Evolutionary conservation across 2,797 vertebrate genomes (phyloP).

Genomic region (Crossoptilon crossoptilon): DNA sequence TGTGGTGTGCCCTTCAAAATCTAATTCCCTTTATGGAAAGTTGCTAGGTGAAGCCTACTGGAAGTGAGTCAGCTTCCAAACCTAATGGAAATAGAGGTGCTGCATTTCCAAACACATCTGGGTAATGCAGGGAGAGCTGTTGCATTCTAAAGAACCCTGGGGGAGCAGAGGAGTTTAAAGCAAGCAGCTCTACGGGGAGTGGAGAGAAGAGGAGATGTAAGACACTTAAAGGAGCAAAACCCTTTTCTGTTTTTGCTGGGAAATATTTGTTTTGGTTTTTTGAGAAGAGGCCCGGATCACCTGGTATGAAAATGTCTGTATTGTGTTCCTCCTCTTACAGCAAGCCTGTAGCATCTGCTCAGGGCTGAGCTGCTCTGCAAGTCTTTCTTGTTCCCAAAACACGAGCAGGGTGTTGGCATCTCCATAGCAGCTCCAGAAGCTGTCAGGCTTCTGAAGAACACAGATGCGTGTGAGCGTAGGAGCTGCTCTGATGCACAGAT

Average conservation of each 20-base stretch:
- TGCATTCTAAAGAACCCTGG: not conserved
- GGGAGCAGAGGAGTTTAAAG: not conserved
- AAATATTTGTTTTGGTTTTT: not conserved
- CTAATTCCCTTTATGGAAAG: slow-evolving; percentile 40
- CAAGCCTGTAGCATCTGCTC: not conserved
- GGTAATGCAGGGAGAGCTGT: not conserved
- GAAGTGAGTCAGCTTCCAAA: slow-evolving; percentile 42
- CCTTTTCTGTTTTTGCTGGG: not conserved
- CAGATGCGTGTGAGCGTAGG: not conserved
- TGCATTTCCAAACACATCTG: not conserved
- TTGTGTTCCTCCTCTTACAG: slow-evolving; percentile 5
- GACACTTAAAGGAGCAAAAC: not conserved
- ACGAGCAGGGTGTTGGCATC: not conserved
- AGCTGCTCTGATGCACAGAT: slow-evolving; percentile 22
- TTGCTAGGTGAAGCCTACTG: slow-evolving; percentile 18
- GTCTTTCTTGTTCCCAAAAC: not conserved
- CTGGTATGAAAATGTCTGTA: not conserved
- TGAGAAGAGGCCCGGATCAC: not conserved
- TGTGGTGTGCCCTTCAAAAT: not conserved
- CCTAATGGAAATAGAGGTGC: not conserved
- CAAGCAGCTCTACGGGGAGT: not conserved
- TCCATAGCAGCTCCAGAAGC: not conserved
- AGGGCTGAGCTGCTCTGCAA: not conserved
- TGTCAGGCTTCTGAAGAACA: not conserved
- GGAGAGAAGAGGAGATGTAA: not conserved